Base-by-base conservation (phyloP, 37 sponge, comb jelly and placozoan genomes). In the Eunapius fragilis region DNA sequence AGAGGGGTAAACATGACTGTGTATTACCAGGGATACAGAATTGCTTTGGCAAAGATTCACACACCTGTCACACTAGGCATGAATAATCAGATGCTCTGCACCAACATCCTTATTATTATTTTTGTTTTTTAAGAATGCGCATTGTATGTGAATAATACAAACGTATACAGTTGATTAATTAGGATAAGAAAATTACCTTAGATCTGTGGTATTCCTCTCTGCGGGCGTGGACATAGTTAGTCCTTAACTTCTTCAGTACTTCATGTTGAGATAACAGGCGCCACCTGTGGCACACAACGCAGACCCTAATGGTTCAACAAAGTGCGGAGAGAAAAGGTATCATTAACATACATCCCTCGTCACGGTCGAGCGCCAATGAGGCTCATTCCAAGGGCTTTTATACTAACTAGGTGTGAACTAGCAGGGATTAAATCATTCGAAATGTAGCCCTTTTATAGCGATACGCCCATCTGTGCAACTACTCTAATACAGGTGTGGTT, bases 221-320 rank as follows among this genome's bases (percentile, higher is more conserved):
- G 25, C 37, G n/a, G 12, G 31, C 3, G 22, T 76, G 47, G 22
- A 88, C 50, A 41, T 82, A 88, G 34, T 14, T 31, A 14, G 22
- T 34, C 31, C 89, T 78, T 22, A 25, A 32, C 72, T 48, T 80
- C 10, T 58, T 31, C 19, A 89, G 75, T 26, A 27, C 13, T 23
- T 69, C 26, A 69, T 84, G 74, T 36, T 73, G 68, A 25, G 80
- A 22, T 25, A 89, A 48, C 34, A 25, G 71, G 67, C 79, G 34
- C 89, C 89, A 89, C 26, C 47, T 2, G 22, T 69, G 67, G 50
- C 75, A 84, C 68, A 89, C 89, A 30, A 36, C 26, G 30, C 80
- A 83, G 25, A 84, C 80, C n/a, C 89, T 89, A 72, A 35, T 76
- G 34, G 17, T 35, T 35, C n/a, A n/a, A n/a, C n/a, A n/a, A n/a